A percentile compares a stretch with the other conserved stretches of the same genome.
These are phyloP conservation scores for Lemur catta DNA, from an alignment of 2,797 vertebrate species.

Conservation along the genomic window DNA sequence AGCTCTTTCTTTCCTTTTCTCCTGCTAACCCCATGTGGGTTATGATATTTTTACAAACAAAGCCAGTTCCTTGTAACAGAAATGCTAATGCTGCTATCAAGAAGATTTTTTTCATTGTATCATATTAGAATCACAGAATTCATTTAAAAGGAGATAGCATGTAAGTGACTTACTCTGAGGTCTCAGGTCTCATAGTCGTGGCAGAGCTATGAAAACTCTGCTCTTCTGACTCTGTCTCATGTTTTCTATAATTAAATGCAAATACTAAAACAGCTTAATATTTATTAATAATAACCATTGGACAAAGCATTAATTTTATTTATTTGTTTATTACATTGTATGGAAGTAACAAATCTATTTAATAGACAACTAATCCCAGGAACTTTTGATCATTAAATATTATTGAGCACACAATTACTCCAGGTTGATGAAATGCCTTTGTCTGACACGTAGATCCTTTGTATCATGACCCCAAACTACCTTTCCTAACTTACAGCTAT, in stretches of 20 bases:
- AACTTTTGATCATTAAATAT: not conserved
- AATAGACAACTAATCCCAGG: not conserved
- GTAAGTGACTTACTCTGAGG: not conserved
- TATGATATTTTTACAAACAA: not conserved
- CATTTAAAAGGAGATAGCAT: not conserved
- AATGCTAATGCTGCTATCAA: not conserved
- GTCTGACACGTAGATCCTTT: not conserved
- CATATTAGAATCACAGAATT: not conserved
- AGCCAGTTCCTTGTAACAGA: not conserved
- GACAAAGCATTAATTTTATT: not conserved
- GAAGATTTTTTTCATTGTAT: not conserved
- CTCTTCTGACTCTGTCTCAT: not conserved
- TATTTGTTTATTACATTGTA: not conserved
- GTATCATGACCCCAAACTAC: not conserved
- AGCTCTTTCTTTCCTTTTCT: not conserved
- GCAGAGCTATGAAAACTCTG: not conserved
- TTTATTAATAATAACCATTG: not conserved
- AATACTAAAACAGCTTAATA: not conserved
- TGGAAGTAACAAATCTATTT: not conserved
- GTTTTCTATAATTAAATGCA: not conserved
- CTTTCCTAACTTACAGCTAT: not conserved
- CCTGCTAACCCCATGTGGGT: not conserved
- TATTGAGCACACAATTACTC: slow-evolving; percentile 6
- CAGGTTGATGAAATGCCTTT: not conserved
- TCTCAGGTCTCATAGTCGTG: not conserved